Conservation (phyloP, 2,797 vertebrate genomes). For the Pterois miles region DNA sequence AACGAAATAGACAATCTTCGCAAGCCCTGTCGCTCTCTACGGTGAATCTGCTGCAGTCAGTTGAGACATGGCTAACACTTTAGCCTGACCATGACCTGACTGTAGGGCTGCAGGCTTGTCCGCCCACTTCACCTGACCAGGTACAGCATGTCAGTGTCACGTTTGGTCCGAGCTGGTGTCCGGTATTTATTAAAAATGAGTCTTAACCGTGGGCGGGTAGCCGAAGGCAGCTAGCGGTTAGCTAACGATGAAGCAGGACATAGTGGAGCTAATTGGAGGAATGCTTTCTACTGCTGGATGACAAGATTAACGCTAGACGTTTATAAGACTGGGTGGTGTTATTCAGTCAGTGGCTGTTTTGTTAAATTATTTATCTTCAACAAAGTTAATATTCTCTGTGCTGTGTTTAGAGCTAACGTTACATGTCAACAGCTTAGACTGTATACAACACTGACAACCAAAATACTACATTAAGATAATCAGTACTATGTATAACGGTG, state of each 20-base stretch:
- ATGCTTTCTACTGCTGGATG: background rate
- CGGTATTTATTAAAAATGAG: background rate
- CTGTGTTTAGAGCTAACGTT: too few species aligned
- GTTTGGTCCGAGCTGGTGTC: rapidly evolving
- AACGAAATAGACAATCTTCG: conserved; percentile 42
- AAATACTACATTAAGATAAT: too few species aligned
- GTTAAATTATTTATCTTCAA: background rate
- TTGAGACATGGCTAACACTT: background rate
- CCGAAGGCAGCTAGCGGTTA: conserved; percentile 22
- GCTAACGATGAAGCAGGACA: conserved; percentile 4
- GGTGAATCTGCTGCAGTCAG: background rate
- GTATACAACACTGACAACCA: too few species aligned
- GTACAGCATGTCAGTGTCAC: conserved; percentile 19
- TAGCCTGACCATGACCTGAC: conserved; percentile 60
- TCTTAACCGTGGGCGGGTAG: background rate
- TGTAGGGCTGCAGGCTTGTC: background rate
- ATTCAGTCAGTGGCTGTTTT: background rate
- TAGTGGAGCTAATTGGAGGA: background rate
- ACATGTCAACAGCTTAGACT: background rate
- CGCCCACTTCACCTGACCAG: conserved; percentile 60
- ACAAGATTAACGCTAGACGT: background rate
- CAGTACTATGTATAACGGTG: too few species aligned
- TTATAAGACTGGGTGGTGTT: rapidly evolving
- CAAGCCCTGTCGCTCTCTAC: background rate
- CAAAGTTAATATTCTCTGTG: background rate